Evolutionary conservation across 2,113 vertebrate species (phyloP).

Genomic region (Tinamus guttatus): DNA sequence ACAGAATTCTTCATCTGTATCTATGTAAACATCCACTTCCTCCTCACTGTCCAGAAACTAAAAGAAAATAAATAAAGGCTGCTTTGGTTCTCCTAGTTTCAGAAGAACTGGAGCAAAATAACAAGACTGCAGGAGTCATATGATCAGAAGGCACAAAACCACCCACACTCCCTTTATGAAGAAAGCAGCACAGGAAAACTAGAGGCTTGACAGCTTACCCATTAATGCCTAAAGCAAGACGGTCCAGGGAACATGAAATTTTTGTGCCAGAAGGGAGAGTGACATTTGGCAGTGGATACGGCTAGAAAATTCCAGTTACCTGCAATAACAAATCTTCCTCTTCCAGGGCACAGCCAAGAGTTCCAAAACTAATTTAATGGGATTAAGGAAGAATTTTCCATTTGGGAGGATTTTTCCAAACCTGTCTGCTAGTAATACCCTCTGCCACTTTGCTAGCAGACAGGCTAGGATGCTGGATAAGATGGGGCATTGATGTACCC

Average conservation of each 20-base stretch:
- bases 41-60: constrained; percentile 92
- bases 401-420: neutral
- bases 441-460: neutral
- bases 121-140: neutral
- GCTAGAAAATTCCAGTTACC: neutral
- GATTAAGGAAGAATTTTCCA: neutral
- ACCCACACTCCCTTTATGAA: neutral
- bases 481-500: neutral
- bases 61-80: neutral
- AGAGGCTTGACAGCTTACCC: constrained; percentile 29
- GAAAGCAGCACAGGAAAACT: neutral
- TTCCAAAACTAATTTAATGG: neutral
- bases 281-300: neutral
- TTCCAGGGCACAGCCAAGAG: neutral
- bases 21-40: constrained; percentile 88
- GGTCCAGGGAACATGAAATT: neutral
- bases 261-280: constrained; percentile 14
- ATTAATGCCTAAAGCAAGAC: constrained; percentile 57
- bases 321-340: neutral
- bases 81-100: neutral
- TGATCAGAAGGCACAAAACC: neutral
- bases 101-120: neutral
- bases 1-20: constrained; percentile 91
- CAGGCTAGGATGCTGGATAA: neutral
- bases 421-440: too few species aligned